Evolutionary conservation across 2,888 invertebrate genomes (phyloP), one percentile per base, ranked within the genome.

Genomic region (Drosophila antonietae): DNA sequence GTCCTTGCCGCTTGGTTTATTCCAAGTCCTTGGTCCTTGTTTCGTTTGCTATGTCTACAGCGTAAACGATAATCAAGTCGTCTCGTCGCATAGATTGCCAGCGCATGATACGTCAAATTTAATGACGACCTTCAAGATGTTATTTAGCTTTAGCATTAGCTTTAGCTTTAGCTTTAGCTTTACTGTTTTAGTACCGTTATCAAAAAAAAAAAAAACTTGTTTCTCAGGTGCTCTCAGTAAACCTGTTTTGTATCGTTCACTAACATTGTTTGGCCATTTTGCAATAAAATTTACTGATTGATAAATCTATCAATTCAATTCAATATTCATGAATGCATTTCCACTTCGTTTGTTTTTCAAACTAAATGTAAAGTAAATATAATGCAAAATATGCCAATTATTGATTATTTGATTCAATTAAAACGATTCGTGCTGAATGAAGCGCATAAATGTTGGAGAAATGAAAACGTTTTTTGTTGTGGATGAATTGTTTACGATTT

Each of bases 61-160:
- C 73, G 44, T 18, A 41, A 51, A 51, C 33, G 59, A 61, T 64
- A 68, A 78, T 78, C 68, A 61, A 57, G 68, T 12, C 62, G 46
- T 61, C 69, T 73, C 51, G 43, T 49, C 28, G 41, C 31, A 31
- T 53, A 64, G 43, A 23, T 55, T 52, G 52, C 35, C 20, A 46
- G 56, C 44, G 70, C 56, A 9, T 51, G 44, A 12, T 52, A 41
- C 35, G 46, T 46, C 33, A 37, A 59, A 72, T 75, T 62, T 35
- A 35, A 64, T 56, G 49, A 12, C 35, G 63, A 56, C 64, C 61
- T 66, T 65, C 28, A 14, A 44, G 44, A 31, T 33, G 47, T 0
- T 23, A 23, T 33, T 55, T 53, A 7, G 18, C n/a, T 41, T 33
- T 35, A 44, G 12, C 9, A 35, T 18, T 35, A 15, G 23, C 23